A percentile compares a stretch with the other conserved stretches of the same genome.
Evolutionary conservation across 2,113 vertebrate species (phyloP).

Genomic region (Chelonoidis abingdonii): DNA sequence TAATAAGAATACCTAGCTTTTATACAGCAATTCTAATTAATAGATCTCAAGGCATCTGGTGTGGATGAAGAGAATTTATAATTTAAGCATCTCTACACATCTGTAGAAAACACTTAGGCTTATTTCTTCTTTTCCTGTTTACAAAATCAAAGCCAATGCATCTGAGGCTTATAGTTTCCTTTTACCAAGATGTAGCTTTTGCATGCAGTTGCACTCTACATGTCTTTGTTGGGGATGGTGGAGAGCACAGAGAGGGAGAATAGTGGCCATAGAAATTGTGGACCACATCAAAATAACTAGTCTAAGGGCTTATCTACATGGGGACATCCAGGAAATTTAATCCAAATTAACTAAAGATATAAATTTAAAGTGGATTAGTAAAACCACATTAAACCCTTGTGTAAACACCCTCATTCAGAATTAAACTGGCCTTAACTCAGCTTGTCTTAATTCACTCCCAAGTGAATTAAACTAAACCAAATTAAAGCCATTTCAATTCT

Average conservation of each 20-base stretch:
- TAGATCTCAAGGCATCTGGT: not conserved
- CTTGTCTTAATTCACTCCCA: not conserved
- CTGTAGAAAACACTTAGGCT: slow-evolving; percentile 66
- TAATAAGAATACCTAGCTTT: not conserved
- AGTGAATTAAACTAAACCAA: not conserved
- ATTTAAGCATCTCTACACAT: slow-evolving; percentile 57
- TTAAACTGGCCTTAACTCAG: not conserved
- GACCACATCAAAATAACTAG: not conserved
- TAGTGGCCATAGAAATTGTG: not conserved
- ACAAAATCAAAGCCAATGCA: slow-evolving; percentile 75
- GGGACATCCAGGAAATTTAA: not conserved
- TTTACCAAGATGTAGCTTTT: slow-evolving; percentile 10
- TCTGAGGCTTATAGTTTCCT: slow-evolving; percentile 66
- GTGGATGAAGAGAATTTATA: slow-evolving; percentile 37
- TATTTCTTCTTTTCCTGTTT: slow-evolving; percentile 71
- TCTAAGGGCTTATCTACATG: no score
- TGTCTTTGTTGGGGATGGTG: not conserved
- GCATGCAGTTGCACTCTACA: not conserved
- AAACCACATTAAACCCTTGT: not conserved
- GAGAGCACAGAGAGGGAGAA: not conserved
- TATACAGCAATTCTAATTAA: not conserved
- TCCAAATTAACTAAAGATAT: not conserved
- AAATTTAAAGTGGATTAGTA: not conserved
- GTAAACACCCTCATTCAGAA: not conserved
- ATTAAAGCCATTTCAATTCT: not conserved